Percentiles rank a stretch among this genome's conserved stretches.
phyloP scores from a whole-genome alignment of 2,113 vertebrate genomes.

The Toxostoma redivivum region DNA sequence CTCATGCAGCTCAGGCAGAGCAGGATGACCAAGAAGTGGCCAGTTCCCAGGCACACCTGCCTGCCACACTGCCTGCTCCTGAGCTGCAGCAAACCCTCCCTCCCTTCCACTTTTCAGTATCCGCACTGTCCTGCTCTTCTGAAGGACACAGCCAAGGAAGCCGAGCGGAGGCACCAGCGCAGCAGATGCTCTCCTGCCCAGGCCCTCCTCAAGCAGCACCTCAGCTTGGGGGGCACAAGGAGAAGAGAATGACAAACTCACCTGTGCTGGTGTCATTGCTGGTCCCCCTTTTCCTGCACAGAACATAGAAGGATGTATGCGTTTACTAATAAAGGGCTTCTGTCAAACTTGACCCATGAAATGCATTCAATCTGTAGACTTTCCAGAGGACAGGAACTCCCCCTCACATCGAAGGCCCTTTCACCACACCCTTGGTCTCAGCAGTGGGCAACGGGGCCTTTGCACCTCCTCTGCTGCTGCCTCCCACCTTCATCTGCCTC shows the following conservation, averaged over 20 bases:
- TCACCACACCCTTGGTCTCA: not conserved
- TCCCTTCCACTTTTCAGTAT: not conserved
- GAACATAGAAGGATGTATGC: fast-evolving
- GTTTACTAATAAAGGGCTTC: not conserved
- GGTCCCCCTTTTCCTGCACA: not conserved
- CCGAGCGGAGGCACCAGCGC: fast-evolving
- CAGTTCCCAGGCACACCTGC: no score
- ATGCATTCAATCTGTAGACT: not conserved
- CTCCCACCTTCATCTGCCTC: not conserved
- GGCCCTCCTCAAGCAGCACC: not conserved
- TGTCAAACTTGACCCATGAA: fast-evolving
- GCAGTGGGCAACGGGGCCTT: fast-evolving
- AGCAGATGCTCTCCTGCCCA: not conserved
- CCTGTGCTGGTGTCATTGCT: not conserved
- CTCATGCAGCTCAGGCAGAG: no score
- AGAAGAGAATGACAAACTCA: not conserved
- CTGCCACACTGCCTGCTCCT: no score
- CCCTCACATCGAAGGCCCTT: fast-evolving
- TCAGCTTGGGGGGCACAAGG: not conserved
- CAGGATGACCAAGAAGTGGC: no score
- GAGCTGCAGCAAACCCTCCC: no score
- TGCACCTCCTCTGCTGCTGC: not conserved
- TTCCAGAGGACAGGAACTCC: not conserved
- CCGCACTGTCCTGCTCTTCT: not conserved
- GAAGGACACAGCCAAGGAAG: not conserved